Conservation (phyloP, 1,140 invertebrate genomes). For the Onthophagus taurus region DNA sequence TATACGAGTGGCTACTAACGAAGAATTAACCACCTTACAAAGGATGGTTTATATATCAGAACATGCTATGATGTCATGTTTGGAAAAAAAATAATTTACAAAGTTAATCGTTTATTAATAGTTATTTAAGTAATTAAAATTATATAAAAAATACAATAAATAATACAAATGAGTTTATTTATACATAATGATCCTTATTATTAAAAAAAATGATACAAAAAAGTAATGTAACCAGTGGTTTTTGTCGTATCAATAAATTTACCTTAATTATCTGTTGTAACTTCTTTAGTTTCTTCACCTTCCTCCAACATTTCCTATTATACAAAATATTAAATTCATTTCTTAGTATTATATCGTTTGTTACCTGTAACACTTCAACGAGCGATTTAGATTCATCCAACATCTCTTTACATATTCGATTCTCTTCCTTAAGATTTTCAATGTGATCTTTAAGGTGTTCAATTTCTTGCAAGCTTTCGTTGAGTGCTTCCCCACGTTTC, state of each 20-base stretch:
- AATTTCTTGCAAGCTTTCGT: constrained; percentile 56
- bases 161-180: too few species aligned
- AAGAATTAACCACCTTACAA: constrained; percentile 23
- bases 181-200: too few species aligned
- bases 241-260: too few species aligned
- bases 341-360: background rate
- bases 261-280: background rate
- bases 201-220: too few species aligned
- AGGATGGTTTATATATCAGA: constrained; percentile 25
- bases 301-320: constrained; percentile 14
- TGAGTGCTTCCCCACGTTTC: constrained; percentile 50
- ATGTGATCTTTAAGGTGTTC: constrained; percentile 44
- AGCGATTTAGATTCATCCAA: constrained; percentile 54
- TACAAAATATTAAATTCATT: constrained; percentile 1
- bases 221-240: too few species aligned
- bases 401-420: constrained; percentile 52
- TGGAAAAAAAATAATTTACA: too few species aligned
- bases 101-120: too few species aligned
- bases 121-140: too few species aligned
- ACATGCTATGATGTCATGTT: too few species aligned
- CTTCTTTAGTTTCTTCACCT: constrained; percentile 6
- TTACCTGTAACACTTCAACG: constrained; percentile 59
- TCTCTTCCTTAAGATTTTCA: constrained; percentile 52
- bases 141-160: too few species aligned
- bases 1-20: constrained; percentile 21